Percentiles rank a stretch among this genome's conserved stretches.
Conservation (phyloP, 2,888 invertebrate genomes). For the Caenorhabditis sp. region DNA sequence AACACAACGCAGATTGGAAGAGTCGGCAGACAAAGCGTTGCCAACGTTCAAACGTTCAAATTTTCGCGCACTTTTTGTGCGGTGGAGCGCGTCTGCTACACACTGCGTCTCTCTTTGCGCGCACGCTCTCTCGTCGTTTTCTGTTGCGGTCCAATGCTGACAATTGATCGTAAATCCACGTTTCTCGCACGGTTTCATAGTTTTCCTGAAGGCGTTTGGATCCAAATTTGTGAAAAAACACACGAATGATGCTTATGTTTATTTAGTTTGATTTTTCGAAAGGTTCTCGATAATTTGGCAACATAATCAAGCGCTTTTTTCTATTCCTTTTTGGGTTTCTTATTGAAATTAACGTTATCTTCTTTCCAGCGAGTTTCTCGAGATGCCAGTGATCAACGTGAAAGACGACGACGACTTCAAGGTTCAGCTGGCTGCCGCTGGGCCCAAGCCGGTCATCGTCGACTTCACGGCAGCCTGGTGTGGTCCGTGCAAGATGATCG, state of each 20-base stretch:
- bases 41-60: constrained; percentile 17
- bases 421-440: constrained; percentile 69
- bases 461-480: constrained; percentile 86
- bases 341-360: background rate
- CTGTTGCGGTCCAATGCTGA: constrained; percentile 24
- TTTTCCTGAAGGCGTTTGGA: background rate
- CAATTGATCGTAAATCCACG: constrained; percentile 47
- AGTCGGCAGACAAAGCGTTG: background rate
- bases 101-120: constrained; percentile 41
- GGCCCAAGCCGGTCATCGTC: constrained; percentile 76
- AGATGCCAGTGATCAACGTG: constrained; percentile 76
- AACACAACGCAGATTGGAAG: no score
- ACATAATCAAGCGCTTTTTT: constrained; percentile 12
- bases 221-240: background rate
- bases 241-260: no score
- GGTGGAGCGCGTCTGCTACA: constrained; percentile 31
- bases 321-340: background rate
- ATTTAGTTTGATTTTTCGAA: no score
- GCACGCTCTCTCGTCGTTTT: constrained; percentile 5
- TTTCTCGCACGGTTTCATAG: background rate
- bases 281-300: no score
- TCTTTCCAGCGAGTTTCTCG: background rate
- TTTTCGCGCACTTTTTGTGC: constrained; percentile 58
- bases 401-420: constrained; percentile 74
- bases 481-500: constrained; percentile 95